These are phyloP conservation scores for Cremastobaeus sp. DNA, from an alignment of 2,888 invertebrate species.

Conservation along the genomic window DNA sequence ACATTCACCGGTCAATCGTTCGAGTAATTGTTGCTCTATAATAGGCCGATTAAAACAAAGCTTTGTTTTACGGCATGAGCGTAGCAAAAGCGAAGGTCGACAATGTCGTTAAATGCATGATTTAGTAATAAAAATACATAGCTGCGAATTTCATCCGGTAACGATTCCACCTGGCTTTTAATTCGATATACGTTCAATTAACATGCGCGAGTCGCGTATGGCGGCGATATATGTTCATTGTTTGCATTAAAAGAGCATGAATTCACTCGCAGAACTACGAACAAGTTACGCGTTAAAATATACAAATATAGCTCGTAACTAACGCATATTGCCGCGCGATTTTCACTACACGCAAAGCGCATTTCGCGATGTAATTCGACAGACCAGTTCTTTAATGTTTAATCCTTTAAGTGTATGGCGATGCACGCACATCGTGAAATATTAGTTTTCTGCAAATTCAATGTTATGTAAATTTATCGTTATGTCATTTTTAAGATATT, in stretches of 20 bases:
- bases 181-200: constrained; percentile 53
- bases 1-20: constrained; percentile 67
- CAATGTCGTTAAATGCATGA: constrained; percentile 55
- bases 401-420: constrained; percentile 38
- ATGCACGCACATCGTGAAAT: constrained; percentile 2
- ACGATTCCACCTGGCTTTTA: constrained; percentile 47
- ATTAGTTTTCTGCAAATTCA: not conserved
- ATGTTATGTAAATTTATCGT: too few species aligned
- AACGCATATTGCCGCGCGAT: constrained; percentile 22
- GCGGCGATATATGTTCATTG: constrained; percentile 46
- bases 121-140: constrained; percentile 52
- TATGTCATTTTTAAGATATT: too few species aligned
- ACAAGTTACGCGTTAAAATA: constrained; percentile 58
- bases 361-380: constrained; percentile 41
- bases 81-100: constrained; percentile 43
- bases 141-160: constrained; percentile 30
- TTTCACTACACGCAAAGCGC: constrained; percentile 45
- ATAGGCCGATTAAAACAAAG: constrained; percentile 63
- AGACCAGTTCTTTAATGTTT: constrained; percentile 38
- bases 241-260: constrained; percentile 60
- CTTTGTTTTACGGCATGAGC: constrained; percentile 59
- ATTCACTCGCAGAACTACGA: constrained; percentile 48
- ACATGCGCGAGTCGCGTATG: constrained; percentile 44
- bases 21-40: constrained; percentile 65
- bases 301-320: constrained; percentile 52